Conservation (phyloP, 2,113 vertebrate species). For the Sula dactylatra region DNA sequence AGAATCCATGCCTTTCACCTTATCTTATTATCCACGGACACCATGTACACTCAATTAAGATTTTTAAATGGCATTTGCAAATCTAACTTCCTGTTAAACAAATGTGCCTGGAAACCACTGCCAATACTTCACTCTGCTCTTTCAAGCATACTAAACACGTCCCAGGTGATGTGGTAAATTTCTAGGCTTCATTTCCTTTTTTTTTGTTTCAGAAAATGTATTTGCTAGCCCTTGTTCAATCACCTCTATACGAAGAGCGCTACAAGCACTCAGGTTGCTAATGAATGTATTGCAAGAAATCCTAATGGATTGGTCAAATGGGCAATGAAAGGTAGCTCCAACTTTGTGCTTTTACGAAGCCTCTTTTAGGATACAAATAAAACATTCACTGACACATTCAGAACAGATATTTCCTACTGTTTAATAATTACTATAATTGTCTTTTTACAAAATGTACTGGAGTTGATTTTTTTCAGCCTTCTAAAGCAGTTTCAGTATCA, state of each 20-base stretch:
- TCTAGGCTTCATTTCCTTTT: slow-evolving; percentile 1
- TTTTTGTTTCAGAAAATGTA: neutral
- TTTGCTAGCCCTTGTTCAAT: neutral
- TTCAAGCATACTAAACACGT: neutral
- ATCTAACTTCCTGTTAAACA: slow-evolving; percentile 9
- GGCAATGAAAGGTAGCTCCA: neutral
- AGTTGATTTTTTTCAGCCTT: neutral
- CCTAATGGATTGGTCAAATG: neutral
- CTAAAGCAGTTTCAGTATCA: neutral
- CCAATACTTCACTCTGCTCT: neutral
- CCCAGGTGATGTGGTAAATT: slow-evolving; percentile 9
- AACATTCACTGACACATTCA: neutral
- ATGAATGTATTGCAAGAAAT: neutral
- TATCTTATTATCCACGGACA: neutral
- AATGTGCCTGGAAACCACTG: neutral
- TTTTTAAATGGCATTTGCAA: neutral
- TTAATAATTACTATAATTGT: neutral
- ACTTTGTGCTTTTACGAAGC: neutral
- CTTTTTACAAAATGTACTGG: neutral
- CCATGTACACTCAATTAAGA: neutral
- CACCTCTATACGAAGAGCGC: neutral
- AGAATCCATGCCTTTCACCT: neutral
- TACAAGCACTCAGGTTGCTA: neutral
- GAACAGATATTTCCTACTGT: neutral
- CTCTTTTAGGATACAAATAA: neutral